A percentile compares a stretch with the other conserved stretches of the same genome.
phyloP scores from a whole-genome alignment of 2,797 vertebrate genomes.

The Natrix natrix region DNA sequence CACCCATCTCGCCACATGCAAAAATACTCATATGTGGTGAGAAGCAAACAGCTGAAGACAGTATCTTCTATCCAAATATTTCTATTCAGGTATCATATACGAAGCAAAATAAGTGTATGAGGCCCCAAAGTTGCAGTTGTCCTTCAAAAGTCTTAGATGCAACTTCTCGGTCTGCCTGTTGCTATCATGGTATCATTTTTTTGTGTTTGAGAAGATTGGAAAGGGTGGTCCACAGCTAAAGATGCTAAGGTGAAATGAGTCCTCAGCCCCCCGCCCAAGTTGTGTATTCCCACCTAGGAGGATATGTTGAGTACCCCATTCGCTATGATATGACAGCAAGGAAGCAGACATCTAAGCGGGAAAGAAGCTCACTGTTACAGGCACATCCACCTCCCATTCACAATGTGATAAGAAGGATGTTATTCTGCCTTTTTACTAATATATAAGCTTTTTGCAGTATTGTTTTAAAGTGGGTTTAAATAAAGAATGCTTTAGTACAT shows the following conservation, averaged over 20 bases:
- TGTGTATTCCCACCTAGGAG: background rate
- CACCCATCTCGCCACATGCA: background rate
- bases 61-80: background rate
- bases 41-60: background rate
- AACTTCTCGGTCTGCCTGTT: background rate
- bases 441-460: background rate
- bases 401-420: background rate
- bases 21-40: background rate
- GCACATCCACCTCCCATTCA: background rate
- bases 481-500: background rate
- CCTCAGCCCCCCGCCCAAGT: background rate
- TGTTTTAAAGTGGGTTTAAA: too few relatives aligned
- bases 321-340: background rate
- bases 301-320: background rate
- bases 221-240: background rate
- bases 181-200: background rate
- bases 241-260: background rate
- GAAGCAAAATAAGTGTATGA: background rate
- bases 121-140: background rate
- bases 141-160: background rate
- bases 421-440: background rate
- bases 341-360: background rate
- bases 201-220: background rate
- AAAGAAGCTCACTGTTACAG: background rate
- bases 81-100: background rate